Evolutionary conservation across 2,888 invertebrate species (phyloP), one percentile per base, ranked within the genome.

Genomic region (Trissonchulus sp.): DNA sequence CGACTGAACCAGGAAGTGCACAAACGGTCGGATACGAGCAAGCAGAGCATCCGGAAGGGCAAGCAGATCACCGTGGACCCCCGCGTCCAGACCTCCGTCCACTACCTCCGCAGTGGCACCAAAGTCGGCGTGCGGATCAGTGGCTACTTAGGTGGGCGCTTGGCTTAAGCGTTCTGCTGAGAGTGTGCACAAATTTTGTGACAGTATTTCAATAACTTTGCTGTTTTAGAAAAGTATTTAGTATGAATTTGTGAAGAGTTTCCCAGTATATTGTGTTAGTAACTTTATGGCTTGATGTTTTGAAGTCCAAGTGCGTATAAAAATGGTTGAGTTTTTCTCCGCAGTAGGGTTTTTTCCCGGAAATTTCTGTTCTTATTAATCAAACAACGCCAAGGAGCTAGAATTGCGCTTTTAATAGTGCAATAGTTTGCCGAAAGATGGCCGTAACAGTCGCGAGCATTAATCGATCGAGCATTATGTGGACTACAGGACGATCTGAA

Each of bases 121-220:
- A 88, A 89, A 76, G 89, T 87, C 60, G 91, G 91, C 8, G 91
- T 90, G 2, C 88, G 88, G 81, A 89, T 91, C 74, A 91, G 91
- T 15, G 89, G 90, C 73, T 91, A 85, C 84, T 83, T 90, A 63
- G 88, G 90, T 90, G 83, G 84, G 86, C 48, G n/a, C n/a, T 81
- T 31, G 30, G 18, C 35, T 18, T n/a, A 18, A 3, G 37, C 68
- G 68, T 72, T 30, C 28, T n/a, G n/a, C n/a, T n/a, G 36, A 31
- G 34, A 23, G 69, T 18, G 18, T 30, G 8, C 62, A 33, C 30
- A 37, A 15, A n/a, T 15, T 62, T 31, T 69, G 23, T 72, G 23
- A 72, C 23, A 15, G 3, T 28, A 31, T 15, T 62, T 18, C 68
- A 15, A 76, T 1, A 31, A 30, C 31, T 18, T 68, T 31, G 33